These are phyloP conservation scores for Chydorus sphaericus DNA, from an alignment of 2,888 invertebrate genomes.

Conservation along the genomic window DNA sequence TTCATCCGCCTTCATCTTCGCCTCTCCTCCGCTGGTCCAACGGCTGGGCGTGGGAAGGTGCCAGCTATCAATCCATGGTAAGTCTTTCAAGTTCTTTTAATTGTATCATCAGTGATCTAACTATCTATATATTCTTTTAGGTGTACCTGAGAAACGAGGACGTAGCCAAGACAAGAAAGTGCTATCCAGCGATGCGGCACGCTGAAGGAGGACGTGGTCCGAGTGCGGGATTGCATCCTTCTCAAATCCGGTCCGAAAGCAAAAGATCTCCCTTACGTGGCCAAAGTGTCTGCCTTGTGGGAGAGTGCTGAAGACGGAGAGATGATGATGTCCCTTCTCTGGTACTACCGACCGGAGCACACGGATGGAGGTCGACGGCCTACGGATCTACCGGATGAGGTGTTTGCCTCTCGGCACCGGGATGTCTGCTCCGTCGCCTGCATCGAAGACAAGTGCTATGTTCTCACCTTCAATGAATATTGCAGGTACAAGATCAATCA, in stretches of 20 bases:
- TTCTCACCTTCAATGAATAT: conserved; percentile 89
- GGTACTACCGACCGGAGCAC: conserved; percentile 97
- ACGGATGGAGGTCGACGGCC: conserved; percentile 74
- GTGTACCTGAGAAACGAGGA: conserved; percentile 6
- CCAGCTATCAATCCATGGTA: conserved; percentile 61
- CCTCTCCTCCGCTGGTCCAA: conserved; percentile 60
- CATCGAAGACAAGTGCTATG: conserved; percentile 95
- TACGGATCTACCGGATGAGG: conserved; percentile 72
- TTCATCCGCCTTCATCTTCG: neutral
- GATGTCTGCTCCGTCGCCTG: conserved; percentile 93
- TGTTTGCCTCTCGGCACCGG: conserved; percentile 87
- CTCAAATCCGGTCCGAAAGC: conserved; percentile 67
- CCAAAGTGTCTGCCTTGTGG: conserved; percentile 86
- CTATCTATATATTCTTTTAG: neutral
- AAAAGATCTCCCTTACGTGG: conserved; percentile 83
- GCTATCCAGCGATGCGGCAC: conserved; percentile 83
- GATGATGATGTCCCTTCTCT: conserved; percentile 92
- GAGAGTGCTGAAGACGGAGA: conserved; percentile 88
- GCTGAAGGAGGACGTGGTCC: conserved; percentile 70
- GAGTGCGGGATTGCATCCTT: conserved; percentile 79
- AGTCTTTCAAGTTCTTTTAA: too few species aligned
- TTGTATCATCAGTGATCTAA: too few species aligned
- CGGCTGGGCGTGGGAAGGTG: conserved; percentile 84
- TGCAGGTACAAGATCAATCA: conserved; percentile 55
- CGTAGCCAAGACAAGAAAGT: conserved; percentile 26